A percentile compares a stretch with the other conserved stretches of the same genome.
Conservation (phyloP, 37 sponge, comb jelly and placozoan species). For the Beroe forskalii region DNA sequence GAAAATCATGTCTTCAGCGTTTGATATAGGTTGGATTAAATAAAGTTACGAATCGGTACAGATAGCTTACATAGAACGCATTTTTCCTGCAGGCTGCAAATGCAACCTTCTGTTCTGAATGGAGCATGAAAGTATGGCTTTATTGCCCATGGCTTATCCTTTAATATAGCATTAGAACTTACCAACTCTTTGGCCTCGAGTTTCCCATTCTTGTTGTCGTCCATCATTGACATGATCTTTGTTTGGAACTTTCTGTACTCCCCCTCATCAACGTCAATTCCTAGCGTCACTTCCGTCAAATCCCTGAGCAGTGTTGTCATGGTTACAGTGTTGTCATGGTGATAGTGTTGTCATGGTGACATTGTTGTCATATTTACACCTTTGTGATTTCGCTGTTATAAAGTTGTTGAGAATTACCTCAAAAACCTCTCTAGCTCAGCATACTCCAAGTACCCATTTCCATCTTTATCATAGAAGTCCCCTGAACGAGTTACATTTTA, state of each 20-base stretch:
- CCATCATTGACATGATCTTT: conserved; percentile 35
- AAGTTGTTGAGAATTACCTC: conserved; percentile 38
- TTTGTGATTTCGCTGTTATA: no score
- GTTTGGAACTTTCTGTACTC: conserved; percentile 45
- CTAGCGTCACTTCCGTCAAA: conserved; percentile 42
- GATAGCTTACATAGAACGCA: no score
- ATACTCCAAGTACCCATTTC: conserved; percentile 14
- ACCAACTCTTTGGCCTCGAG: conserved; percentile 55
- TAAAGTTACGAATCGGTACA: neutral
- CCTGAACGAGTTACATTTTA: no score
- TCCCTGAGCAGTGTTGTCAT: conserved; percentile 38
- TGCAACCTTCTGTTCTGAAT: no score
- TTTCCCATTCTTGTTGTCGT: conserved; percentile 57
- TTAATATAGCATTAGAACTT: no score
- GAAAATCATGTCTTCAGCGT: no score
- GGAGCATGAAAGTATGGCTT: no score
- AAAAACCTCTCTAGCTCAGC: conserved; percentile 24
- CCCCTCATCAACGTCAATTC: conserved; percentile 23
- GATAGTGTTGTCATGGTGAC: no score
- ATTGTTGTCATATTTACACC: no score
- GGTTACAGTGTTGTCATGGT: no score
- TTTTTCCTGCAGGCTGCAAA: no score
- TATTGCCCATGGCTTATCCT: no score
- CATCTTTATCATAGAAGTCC: conserved; percentile 60
- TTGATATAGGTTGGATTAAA: neutral